These are phyloP conservation scores for Sternotherus odoratus DNA, from an alignment of 2,797 vertebrate genomes.

Conservation along the genomic window DNA sequence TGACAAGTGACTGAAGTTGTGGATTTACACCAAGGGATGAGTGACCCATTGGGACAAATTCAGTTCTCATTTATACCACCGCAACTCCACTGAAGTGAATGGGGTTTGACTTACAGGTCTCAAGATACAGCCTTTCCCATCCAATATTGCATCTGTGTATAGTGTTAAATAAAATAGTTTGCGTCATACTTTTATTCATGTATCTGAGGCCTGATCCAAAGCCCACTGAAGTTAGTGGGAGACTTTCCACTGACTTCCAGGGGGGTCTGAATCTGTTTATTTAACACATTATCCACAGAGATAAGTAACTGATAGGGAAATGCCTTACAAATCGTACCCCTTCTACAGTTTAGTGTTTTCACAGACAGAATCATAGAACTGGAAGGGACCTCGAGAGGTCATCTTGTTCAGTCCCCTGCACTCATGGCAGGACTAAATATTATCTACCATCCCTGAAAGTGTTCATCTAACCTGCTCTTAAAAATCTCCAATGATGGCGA, in stretches of 20 bases:
- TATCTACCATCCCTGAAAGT: no score
- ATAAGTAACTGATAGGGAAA: constrained; percentile 29
- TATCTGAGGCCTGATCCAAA: not conserved
- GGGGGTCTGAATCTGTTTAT: constrained; percentile 22
- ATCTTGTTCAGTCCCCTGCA: no score
- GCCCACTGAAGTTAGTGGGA: constrained; percentile 19
- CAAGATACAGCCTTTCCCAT: not conserved
- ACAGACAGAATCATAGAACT: not conserved
- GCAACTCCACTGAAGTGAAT: constrained; percentile 31
- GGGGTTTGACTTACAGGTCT: constrained; percentile 14
- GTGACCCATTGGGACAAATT: not conserved
- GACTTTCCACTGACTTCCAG: constrained; percentile 32
- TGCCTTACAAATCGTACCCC: not conserved
- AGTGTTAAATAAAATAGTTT: not conserved
- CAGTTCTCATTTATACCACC: not conserved
- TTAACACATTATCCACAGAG: constrained; percentile 27
- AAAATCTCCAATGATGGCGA: no score
- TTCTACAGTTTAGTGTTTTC: constrained; percentile 6
- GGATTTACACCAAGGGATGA: constrained; percentile 38
- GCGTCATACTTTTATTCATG: not conserved
- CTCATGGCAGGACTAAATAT: no score
- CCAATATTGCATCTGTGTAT: constrained; percentile 25
- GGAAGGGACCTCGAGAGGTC: no score
- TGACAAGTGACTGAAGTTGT: not conserved
- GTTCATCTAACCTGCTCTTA: no score